These are phyloP conservation scores for Hemicentrotus pulcherrimus DNA, from an alignment of 35 echinoderm and acorn worm genomes.

Conservation along the genomic window DNA sequence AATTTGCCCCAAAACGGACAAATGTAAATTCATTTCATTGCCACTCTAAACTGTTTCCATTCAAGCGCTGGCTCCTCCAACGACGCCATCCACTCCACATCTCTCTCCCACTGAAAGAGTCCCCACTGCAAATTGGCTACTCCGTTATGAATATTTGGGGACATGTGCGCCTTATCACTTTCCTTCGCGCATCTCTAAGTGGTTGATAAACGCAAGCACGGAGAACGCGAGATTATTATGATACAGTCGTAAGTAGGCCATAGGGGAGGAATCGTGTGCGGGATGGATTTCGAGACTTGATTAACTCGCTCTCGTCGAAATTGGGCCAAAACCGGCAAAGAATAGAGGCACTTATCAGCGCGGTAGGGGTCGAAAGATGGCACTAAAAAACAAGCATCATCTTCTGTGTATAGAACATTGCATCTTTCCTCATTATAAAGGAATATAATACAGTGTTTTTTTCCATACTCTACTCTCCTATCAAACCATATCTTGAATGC, in stretches of 20 bases:
- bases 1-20: not conserved
- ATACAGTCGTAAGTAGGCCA: constrained; percentile 39
- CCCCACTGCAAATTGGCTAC: not conserved
- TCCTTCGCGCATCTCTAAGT: not conserved
- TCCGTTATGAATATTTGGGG: constrained; percentile 43
- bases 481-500: too few species aligned
- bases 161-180: constrained; percentile 26
- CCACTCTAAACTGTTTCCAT: not conserved
- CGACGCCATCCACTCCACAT: not conserved
- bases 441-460: not conserved
- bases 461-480: not conserved
- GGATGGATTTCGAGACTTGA: constrained; percentile 40
- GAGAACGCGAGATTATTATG: constrained; percentile 28
- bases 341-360: constrained; percentile 9
- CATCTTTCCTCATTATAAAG: not conserved
- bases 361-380: not conserved
- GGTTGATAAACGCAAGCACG: not conserved
- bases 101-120: not conserved
- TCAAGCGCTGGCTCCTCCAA: not conserved
- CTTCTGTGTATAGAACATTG: not conserved
- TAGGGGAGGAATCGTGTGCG: not conserved
- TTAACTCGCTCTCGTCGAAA: constrained; percentile 7
- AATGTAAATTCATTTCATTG: not conserved
- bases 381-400: not conserved
- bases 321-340: constrained; percentile 39